Evolutionary conservation across 2,113 vertebrate genomes (phyloP).

Genomic region (Spermophilus dauricus): DNA sequence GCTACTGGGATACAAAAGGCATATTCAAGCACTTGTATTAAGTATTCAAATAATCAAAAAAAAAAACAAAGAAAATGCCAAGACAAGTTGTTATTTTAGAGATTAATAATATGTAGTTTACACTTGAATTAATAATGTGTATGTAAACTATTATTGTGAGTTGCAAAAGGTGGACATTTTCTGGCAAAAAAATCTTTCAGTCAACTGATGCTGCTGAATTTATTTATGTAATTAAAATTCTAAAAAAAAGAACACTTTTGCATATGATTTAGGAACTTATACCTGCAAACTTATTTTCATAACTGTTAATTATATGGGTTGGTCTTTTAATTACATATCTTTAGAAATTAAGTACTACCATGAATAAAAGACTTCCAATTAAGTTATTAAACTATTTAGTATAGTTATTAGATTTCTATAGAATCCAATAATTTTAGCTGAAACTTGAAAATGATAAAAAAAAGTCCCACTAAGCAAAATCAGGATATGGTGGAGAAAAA

Average conservation of each 20-base stretch:
- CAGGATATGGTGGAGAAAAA: neutral
- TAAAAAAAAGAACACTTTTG: neutral
- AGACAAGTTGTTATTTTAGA: neutral
- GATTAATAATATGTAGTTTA: neutral
- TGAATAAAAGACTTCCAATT: slow-evolving; percentile 11
- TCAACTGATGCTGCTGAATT: neutral
- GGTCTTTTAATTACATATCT: slow-evolving; percentile 50
- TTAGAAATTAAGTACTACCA: slow-evolving; percentile 48
- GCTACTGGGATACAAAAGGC: slow-evolving; percentile 26
- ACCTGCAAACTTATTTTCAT: slow-evolving; percentile 2
- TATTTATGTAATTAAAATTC: slow-evolving; percentile 11
- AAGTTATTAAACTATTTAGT: slow-evolving; percentile 19
- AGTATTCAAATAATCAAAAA: neutral
- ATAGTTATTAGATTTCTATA: neutral
- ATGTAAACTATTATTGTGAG: neutral
- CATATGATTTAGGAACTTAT: neutral
- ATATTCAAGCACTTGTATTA: neutral
- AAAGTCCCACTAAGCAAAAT: neutral
- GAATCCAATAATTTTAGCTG: slow-evolving; percentile 49
- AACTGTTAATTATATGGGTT: neutral
- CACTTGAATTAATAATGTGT: neutral
- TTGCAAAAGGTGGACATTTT: neutral
- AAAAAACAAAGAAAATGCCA: slow-evolving; percentile 46
- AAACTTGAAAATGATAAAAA: slow-evolving; percentile 17
- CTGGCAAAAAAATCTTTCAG: neutral